phyloP scores from a whole-genome alignment of 2,113 vertebrate genomes.

The Notothenia rossii region DNA sequence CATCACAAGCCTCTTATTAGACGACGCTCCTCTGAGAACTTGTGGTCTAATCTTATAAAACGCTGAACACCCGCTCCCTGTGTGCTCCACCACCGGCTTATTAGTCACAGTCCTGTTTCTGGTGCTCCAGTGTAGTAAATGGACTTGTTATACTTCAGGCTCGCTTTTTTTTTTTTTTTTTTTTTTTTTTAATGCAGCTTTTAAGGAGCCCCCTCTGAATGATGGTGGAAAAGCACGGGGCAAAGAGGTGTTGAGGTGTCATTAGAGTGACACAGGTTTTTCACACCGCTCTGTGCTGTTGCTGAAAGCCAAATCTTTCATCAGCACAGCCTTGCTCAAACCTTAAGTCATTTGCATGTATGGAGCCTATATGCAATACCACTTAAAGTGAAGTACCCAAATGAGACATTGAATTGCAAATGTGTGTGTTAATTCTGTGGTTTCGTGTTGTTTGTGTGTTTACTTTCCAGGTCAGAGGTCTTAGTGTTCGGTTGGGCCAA shows the following conservation, averaged over 20 bases:
- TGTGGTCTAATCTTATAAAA: conserved; percentile 76
- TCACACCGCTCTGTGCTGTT: conserved; percentile 37
- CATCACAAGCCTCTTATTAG: conserved; percentile 74
- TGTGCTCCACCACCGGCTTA: conserved; percentile 58
- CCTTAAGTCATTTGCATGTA: background rate
- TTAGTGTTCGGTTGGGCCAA: background rate
- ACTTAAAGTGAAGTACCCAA: conserved; percentile 9
- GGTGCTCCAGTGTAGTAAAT: conserved; percentile 36
- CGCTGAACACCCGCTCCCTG: conserved; percentile 54
- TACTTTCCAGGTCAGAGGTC: background rate
- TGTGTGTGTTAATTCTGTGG: background rate
- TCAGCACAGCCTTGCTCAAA: conserved; percentile 42
- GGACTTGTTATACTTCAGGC: conserved; percentile 37
- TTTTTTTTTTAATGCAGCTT: background rate
- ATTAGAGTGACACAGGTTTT: conserved; percentile 49
- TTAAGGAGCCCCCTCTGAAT: conserved; percentile 35
- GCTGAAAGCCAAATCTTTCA: conserved; percentile 67
- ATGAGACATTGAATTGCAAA: background rate
- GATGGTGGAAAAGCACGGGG: conserved; percentile 35
- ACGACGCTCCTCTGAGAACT: conserved; percentile 65
- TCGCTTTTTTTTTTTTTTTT: conserved; percentile 2
- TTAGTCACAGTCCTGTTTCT: conserved; percentile 53
- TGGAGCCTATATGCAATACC: background rate
- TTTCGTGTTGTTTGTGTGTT: conserved; percentile 3
- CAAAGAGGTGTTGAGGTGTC: conserved; percentile 61